phyloP scores from a whole-genome alignment of 1,140 invertebrate genomes.

The Littorina saxatilis region DNA sequence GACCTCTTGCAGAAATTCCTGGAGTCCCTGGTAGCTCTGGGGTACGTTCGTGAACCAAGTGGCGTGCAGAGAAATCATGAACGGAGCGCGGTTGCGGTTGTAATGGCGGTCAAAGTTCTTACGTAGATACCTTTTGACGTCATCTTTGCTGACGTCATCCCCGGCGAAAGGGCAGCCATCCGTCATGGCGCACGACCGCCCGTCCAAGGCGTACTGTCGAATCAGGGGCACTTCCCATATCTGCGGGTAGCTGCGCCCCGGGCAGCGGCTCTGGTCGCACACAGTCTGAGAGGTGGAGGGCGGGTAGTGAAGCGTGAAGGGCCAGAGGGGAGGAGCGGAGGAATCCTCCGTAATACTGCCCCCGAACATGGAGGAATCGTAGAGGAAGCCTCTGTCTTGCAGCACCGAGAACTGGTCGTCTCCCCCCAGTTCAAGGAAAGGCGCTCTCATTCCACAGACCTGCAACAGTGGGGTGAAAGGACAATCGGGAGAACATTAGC shows the following conservation, averaged over 20 bases:
- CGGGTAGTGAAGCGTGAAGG: conserved; percentile 64
- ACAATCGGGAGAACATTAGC: conserved; percentile 50
- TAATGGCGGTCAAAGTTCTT: conserved; percentile 61
- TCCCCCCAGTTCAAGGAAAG: conserved; percentile 62
- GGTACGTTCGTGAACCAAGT: conserved; percentile 54
- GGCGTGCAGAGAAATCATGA: conserved; percentile 58
- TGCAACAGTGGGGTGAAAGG: conserved; percentile 53
- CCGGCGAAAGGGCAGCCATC: conserved; percentile 43
- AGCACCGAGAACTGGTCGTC: conserved; percentile 60
- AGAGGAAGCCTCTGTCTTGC: conserved; percentile 56
- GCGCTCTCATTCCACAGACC: conserved; percentile 61
- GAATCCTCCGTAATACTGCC: conserved; percentile 35
- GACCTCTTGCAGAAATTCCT: conserved; percentile 22
- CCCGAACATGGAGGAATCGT: conserved; percentile 62
- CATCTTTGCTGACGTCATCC: conserved; percentile 33
- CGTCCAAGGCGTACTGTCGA: conserved; percentile 39
- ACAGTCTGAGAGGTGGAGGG: conserved; percentile 52
- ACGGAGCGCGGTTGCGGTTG: conserved; percentile 54
- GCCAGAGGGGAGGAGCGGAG: conserved; percentile 43
- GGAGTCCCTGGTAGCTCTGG: conserved; percentile 16
- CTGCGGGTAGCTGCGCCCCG: conserved; percentile 40
- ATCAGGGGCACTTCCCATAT: conserved; percentile 63
- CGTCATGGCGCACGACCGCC: conserved; percentile 44
- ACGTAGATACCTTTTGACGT: conserved; percentile 53
- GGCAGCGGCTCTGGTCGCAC: conserved; percentile 62